phyloP scores from a whole-genome alignment of 2,888 invertebrate species.

The Pollenia amentaria region DNA sequence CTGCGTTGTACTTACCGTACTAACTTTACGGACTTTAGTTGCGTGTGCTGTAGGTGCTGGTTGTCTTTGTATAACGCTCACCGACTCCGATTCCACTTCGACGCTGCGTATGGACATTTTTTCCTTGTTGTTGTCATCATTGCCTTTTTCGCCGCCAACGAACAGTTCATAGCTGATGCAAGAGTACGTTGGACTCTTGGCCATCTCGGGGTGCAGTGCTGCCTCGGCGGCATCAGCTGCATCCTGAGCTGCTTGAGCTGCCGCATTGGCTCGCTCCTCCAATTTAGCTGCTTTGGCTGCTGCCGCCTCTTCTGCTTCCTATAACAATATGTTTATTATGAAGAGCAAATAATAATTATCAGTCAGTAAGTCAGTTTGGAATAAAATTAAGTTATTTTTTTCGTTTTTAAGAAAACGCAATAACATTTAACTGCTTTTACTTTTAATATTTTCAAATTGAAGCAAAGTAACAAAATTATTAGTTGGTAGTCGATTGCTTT shows the following conservation, averaged over 20 bases:
- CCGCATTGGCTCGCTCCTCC: constrained; percentile 86
- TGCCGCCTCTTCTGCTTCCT: constrained; percentile 95
- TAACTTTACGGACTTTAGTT: constrained; percentile 94
- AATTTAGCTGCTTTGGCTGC: constrained; percentile 86
- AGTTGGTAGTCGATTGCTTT: constrained; percentile 52
- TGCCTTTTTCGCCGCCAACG: constrained; percentile 94
- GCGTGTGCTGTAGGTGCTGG: constrained; percentile 85
- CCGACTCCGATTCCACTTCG: constrained; percentile 95
- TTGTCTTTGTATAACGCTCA: constrained; percentile 90
- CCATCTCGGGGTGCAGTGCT: constrained; percentile 87
- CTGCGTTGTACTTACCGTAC: constrained; percentile 91
- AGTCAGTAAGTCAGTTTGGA: constrained; percentile 8
- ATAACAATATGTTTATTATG: constrained; percentile 77
- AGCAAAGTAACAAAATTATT: constrained; percentile 58
- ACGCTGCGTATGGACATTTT: constrained; percentile 96
- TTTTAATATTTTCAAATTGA: constrained; percentile 48
- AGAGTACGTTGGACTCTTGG: constrained; percentile 96
- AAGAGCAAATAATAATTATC: constrained; percentile 49
- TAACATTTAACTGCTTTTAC: constrained; percentile 62
- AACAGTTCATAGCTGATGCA: constrained; percentile 96
- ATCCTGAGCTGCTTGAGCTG: constrained; percentile 87
- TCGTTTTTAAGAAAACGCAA: constrained; percentile 50
- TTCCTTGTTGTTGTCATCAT: constrained; percentile 95
- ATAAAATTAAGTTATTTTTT: neutral
- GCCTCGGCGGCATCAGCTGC: constrained; percentile 84